A percentile compares a stretch with the other conserved stretches of the same genome.
Conservation (phyloP, 2,113 vertebrate genomes). For the Callospermophilus lateralis region DNA sequence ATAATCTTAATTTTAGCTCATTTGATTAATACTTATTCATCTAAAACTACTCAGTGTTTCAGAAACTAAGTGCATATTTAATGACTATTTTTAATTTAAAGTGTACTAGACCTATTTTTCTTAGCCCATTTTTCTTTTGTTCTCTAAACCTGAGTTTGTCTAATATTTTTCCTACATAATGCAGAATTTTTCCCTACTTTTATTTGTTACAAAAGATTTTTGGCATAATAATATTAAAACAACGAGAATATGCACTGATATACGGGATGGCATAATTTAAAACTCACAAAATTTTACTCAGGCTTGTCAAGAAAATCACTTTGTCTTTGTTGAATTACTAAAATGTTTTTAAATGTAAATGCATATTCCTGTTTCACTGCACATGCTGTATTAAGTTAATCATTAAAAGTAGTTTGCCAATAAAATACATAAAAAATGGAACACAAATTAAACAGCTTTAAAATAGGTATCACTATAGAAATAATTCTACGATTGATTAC, state of each 20-base stretch:
- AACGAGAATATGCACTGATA: slow-evolving; percentile 31
- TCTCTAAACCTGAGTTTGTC: not conserved
- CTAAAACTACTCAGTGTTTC: not conserved
- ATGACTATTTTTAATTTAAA: slow-evolving; percentile 35
- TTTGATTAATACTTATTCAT: not conserved
- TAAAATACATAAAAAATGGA: slow-evolving; percentile 50
- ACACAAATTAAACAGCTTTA: slow-evolving; percentile 9
- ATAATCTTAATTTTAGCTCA: not conserved
- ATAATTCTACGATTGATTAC: not conserved
- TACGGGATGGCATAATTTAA: slow-evolving; percentile 56
- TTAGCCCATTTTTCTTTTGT: not conserved
- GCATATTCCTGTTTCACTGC: slow-evolving; percentile 20
- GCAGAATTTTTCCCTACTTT: not conserved
- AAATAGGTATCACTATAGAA: not conserved
- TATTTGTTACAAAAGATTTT: slow-evolving; percentile 40
- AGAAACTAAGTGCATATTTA: slow-evolving; percentile 22
- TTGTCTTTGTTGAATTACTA: slow-evolving; percentile 47
- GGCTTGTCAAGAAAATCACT: slow-evolving; percentile 38
- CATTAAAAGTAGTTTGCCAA: slow-evolving; percentile 49
- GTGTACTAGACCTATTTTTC: not conserved
- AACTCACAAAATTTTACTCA: slow-evolving; percentile 61
- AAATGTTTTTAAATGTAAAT: slow-evolving; percentile 51
- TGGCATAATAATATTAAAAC: slow-evolving; percentile 27
- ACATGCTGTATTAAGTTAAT: slow-evolving; percentile 61
- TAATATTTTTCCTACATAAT: slow-evolving; percentile 48